Percentiles rank a stretch among this genome's conserved stretches.
These are phyloP conservation scores for Chalcosyrphus nemorum DNA, from an alignment of 2,888 invertebrate species.

Conservation along the genomic window DNA sequence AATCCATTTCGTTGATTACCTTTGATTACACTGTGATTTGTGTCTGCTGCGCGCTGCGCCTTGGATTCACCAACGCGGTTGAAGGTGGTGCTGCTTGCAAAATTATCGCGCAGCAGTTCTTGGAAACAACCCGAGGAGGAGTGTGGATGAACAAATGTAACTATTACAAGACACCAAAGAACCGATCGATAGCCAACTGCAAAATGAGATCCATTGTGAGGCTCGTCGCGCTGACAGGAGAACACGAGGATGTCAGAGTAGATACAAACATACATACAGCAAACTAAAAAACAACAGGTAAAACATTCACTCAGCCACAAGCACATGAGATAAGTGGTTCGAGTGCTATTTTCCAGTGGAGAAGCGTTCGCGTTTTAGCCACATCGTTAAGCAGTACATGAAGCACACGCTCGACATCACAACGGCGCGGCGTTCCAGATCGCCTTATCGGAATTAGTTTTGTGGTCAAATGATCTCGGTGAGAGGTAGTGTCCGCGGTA, in stretches of 20 bases:
- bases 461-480: conserved; percentile 44
- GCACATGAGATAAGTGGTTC: conserved; percentile 52
- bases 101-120: conserved; percentile 66
- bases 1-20: conserved; percentile 75
- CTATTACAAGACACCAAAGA: conserved; percentile 57
- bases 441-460: conserved; percentile 68
- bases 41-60: conserved; percentile 58
- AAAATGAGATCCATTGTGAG: conserved; percentile 69
- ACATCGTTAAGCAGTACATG: conserved; percentile 70
- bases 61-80: not conserved
- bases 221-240: conserved; percentile 51
- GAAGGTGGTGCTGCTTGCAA: conserved; percentile 43
- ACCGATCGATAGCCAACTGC: conserved; percentile 51
- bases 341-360: conserved; percentile 4
- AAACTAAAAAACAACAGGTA: not conserved
- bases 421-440: conserved; percentile 44
- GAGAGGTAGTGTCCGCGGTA: conserved; percentile 32
- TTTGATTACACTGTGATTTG: conserved; percentile 75
- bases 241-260: conserved; percentile 63
- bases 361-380: conserved; percentile 61
- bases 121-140: conserved; percentile 55
- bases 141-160: conserved; percentile 64
- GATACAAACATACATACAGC: not conserved
- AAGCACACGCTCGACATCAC: conserved; percentile 61
- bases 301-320: conserved; percentile 44